These are phyloP conservation scores for Pipistrellus pipistrellus DNA, from an alignment of 2,797 vertebrate species.

Conservation along the genomic window DNA sequence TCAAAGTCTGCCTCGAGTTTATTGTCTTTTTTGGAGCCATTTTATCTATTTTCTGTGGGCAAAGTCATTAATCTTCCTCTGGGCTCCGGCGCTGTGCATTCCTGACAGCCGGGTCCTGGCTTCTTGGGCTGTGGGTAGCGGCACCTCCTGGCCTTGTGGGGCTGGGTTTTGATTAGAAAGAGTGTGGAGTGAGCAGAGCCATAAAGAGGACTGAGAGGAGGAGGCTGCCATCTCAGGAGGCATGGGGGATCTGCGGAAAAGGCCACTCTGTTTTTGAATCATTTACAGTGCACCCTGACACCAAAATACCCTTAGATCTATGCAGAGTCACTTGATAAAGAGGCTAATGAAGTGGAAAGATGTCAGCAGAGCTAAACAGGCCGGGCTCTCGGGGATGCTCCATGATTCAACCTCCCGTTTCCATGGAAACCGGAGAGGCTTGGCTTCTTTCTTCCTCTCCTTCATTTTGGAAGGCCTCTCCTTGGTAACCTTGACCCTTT, in stretches of 20 bases:
- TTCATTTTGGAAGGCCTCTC: constrained; percentile 88
- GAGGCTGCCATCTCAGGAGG: constrained; percentile 80
- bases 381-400: constrained; percentile 86
- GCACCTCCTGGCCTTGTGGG: constrained; percentile 78
- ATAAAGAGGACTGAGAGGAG: constrained; percentile 78
- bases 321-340: constrained; percentile 90
- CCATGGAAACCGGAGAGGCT: constrained; percentile 88
- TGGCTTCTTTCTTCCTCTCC: constrained; percentile 79
- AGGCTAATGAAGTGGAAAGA: constrained; percentile 91
- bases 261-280: constrained; percentile 87
- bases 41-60: constrained; percentile 87
- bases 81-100: constrained; percentile 72
- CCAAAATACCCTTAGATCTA: constrained; percentile 84
- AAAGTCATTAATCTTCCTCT: constrained; percentile 89
- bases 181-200: constrained; percentile 64
- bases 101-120: constrained; percentile 87
- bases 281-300: constrained; percentile 81
- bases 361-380: constrained; percentile 86
- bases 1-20: constrained; percentile 75
- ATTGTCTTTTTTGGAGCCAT: constrained; percentile 83
- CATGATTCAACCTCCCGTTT: constrained; percentile 88
- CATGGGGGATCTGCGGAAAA: constrained; percentile 84
- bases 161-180: constrained; percentile 83
- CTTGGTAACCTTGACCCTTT: constrained; percentile 91
- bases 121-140: constrained; percentile 76